Percentiles rank a stretch among this genome's conserved stretches.
Conservation (phyloP, 2,113 vertebrate species). For the Myiopsitta monachus region DNA sequence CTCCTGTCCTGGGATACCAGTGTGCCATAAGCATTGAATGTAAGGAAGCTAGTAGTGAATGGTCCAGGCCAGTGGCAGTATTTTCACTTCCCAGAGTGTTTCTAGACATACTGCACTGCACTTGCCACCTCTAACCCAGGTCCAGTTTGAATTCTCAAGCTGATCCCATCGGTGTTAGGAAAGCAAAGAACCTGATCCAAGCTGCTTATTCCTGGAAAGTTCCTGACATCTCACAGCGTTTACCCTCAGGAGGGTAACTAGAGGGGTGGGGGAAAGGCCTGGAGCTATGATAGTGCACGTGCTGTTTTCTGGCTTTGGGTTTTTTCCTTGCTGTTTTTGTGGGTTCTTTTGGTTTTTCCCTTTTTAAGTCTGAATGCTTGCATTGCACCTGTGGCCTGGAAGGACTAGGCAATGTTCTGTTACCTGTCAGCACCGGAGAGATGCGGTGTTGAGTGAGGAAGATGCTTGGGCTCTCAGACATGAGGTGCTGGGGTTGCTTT, state of each 20-base stretch:
- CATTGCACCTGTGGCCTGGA: background rate
- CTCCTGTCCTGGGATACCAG: background rate
- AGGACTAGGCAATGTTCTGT: background rate
- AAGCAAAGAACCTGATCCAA: background rate
- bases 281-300: background rate
- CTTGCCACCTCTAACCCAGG: background rate
- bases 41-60: background rate
- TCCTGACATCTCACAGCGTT: background rate
- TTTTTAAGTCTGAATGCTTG: background rate
- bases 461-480: accelerated
- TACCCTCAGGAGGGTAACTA: background rate
- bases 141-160: background rate
- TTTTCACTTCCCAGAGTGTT: background rate
- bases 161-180: background rate
- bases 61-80: accelerated
- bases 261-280: background rate
- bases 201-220: background rate
- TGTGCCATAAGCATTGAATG: background rate
- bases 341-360: background rate
- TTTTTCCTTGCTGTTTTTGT: background rate
- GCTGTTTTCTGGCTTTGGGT: background rate
- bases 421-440: background rate
- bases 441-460: background rate
- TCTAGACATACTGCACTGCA: background rate
- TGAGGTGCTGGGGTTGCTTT: background rate